Percentiles rank a stretch among this genome's conserved stretches.
Conservation (phyloP, 1,140 invertebrate species). For the Lucilia cuprina region DNA sequence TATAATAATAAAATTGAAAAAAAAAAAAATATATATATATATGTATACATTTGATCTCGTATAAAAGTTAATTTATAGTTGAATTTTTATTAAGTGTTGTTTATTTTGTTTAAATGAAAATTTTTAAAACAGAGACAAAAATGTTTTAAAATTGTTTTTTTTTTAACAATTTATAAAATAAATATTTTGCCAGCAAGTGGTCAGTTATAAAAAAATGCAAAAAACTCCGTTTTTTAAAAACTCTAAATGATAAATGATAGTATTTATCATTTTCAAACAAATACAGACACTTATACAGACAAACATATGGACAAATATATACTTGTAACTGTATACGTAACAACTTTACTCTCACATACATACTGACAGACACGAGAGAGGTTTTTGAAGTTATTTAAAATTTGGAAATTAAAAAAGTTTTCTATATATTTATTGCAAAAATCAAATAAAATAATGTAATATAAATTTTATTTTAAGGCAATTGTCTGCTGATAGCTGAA, state of each 20-base stretch:
- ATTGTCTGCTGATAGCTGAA: no score
- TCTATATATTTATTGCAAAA: no score
- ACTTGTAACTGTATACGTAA: neutral
- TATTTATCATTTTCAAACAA: neutral
- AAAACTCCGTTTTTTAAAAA: neutral
- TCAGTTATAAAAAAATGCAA: neutral
- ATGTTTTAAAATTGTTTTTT: neutral
- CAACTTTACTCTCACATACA: neutral
- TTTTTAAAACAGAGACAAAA: neutral
- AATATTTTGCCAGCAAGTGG: neutral
- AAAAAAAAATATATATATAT: no score
- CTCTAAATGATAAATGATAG: neutral
- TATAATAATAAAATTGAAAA: neutral
- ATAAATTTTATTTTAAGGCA: no score
- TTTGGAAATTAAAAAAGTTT: no score
- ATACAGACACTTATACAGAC: neutral
- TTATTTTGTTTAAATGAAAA: neutral
- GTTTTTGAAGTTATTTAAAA: neutral
- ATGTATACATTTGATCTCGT: neutral
- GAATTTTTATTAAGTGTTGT: neutral
- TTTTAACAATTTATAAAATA: neutral
- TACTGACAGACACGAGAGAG: neutral
- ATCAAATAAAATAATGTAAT: no score
- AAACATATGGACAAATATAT: neutral
- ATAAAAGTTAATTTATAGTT: neutral